Base-by-base conservation (phyloP, 2,888 invertebrate genomes). In the Spicauda simplicius region DNA sequence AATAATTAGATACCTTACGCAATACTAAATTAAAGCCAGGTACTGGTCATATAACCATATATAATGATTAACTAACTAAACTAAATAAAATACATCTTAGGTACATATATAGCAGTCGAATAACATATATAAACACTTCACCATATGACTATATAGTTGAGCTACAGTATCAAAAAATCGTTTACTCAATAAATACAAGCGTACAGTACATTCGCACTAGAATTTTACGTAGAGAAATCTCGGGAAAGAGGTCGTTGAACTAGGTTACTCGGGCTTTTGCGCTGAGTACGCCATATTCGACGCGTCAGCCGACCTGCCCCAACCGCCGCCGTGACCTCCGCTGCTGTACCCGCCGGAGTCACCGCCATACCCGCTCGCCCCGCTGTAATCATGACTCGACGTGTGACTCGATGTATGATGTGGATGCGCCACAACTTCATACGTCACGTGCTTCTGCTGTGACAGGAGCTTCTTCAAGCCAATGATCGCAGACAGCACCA, bases 341-440 rank as follows among this genome's bases (percentile, higher is more conserved):
- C 94, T 87, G 66, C 88, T 91, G 59, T 85, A 84, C 10, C 91
- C 93, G 64, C 95, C 95, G n/a, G 95, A 94, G 58, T 94, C 94
- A 20, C 95, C 95, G 7, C 95, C 95, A 72, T 95, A 95, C 5
- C 95, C 95, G 73, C 94, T 94, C n/a, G 95, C 94, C 16, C 94
- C 95, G 48, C 93, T 93, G 71, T 94, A 94, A 57, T 94, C 94
- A 37, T 97, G 96, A 77, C 96, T 95, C 73, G 96, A 96, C 66
- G 95, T 94, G 69, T 95, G 94, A 70, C 95, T 94, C 73, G 95
- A 93, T 70, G 95, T 94, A 84, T 97, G 97, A 79, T 97, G 97
- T 64, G 97, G 97, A 85, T 97, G 97, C 0, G 97, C 95, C 0
- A 97, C 97, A 45, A 97, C 97, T 83, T 97, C 97, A 82, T 97